Base-by-base conservation (phyloP, 1,140 invertebrate species). In the Dreissena polymorpha region DNA sequence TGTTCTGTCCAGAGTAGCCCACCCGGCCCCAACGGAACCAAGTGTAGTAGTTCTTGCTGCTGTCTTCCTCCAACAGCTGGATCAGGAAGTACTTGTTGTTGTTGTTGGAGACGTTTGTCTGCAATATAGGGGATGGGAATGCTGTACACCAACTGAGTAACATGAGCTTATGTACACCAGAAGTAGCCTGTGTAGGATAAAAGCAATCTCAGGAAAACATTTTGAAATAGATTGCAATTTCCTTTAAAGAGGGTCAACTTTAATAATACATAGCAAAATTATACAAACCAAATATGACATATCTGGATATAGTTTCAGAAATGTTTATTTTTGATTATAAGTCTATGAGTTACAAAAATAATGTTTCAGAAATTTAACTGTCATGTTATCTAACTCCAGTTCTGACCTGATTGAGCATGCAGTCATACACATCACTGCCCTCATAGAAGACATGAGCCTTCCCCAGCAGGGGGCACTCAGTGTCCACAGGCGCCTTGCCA, bases 71-170 rank as follows among this genome's bases (percentile, higher is more conserved):
- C 27, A 95, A 85, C 64, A 95, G 86, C 87, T 95, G 94, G 77
- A 95, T 94, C 10, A 95, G 69, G 90, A 94, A 95, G 86, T 91
- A 95, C 87, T 95, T 95, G 91, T 95, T 95, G 92, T 95, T 95
- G 90, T 95, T 95, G 88, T 93, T 93, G 53, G 92, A 87, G 12
- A 95, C 88, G 84, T 94, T 94, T 7, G 94, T 94, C 93, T 90
- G 77, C 71, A 87, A 87, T 29, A 63, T 49, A 27, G 23, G 2
- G 18, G 18, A 63, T 8, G 8, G 39, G 39, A 39, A 39, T 2
- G 8, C 39, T 39, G 39, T 39, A 39, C 2, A 39, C 8, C 39
- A 39, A 39, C 39, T 39, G 39, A 39, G 39, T 39, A 39, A 8
- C 39, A 39, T 39, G 39, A 39, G 39, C 39, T 39, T 39, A 39